Conservation (phyloP, 2,113 vertebrate genomes). For the Trinectes maculatus region DNA sequence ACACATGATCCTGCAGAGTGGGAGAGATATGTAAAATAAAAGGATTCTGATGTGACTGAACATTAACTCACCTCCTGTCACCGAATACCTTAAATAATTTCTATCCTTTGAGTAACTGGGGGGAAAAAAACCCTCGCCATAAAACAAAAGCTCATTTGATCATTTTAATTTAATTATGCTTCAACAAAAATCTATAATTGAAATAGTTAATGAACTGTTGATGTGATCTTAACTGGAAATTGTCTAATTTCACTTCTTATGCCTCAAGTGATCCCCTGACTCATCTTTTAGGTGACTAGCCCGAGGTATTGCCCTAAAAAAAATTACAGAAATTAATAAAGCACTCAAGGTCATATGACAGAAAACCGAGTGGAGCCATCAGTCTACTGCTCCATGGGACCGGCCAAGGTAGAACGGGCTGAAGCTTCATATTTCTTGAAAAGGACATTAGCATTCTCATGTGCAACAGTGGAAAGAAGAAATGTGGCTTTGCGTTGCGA, state of each 20-base stretch:
- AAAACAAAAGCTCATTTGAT: conserved; percentile 61
- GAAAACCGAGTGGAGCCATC: conserved; percentile 51
- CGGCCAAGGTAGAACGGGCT: conserved; percentile 48
- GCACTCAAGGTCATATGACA: conserved; percentile 72
- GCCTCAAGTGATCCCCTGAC: conserved; percentile 68
- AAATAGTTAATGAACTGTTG: conserved; percentile 71
- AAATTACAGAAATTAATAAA: conserved; percentile 71
- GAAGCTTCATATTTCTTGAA: conserved; percentile 56
- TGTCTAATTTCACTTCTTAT: conserved; percentile 59
- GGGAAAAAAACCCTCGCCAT: conserved; percentile 47
- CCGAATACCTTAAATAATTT: conserved; percentile 61
- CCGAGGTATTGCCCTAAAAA: conserved; percentile 71
- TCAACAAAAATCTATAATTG: conserved; percentile 56
- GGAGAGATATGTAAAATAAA: neutral
- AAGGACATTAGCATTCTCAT: conserved; percentile 51
- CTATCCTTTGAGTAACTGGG: conserved; percentile 61
- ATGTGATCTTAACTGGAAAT: conserved; percentile 59
- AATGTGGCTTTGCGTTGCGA: conserved; percentile 8
- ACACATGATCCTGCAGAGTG: neutral
- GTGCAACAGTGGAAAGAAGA: conserved; percentile 5
- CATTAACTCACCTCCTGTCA: conserved; percentile 21
- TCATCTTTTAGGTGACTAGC: conserved; percentile 64
- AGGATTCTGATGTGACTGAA: conserved; percentile 3
- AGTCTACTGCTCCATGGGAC: conserved; percentile 46
- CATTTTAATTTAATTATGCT: conserved; percentile 70